A percentile compares a stretch with the other conserved stretches of the same genome.
phyloP scores from a whole-genome alignment of 2,113 vertebrate genomes.

The Urocolius indicus region DNA sequence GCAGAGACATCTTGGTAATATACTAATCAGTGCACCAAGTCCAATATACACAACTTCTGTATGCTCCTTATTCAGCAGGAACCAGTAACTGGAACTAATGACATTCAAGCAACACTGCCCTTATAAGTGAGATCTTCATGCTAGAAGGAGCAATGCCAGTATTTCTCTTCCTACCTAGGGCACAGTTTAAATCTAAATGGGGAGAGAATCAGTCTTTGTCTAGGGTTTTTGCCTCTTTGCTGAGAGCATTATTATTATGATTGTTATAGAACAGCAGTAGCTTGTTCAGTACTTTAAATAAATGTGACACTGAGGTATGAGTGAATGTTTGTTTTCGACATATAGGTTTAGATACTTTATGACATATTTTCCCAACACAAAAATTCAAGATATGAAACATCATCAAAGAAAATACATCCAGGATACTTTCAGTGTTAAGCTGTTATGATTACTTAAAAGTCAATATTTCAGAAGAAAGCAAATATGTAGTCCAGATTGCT shows the following conservation, averaged over 20 bases:
- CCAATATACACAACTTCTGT: conserved; percentile 24
- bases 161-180: conserved; percentile 27
- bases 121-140: conserved; percentile 60
- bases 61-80: conserved; percentile 48
- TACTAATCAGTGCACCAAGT: conserved; percentile 24
- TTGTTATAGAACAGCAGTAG: conserved; percentile 4
- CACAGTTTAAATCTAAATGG: conserved; percentile 50
- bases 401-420: conserved; percentile 38
- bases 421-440: conserved; percentile 25
- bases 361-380: conserved; percentile 37
- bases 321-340: conserved; percentile 3
- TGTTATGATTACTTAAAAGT: conserved; percentile 41
- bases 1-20: not conserved
- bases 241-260: not conserved
- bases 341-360: conserved; percentile 33
- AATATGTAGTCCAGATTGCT: conserved; percentile 55
- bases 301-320: not conserved
- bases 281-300: conserved; percentile 52
- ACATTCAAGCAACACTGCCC: conserved; percentile 65
- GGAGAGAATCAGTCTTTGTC: not conserved
- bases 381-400: conserved; percentile 19
- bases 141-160: conserved; percentile 47
- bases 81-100: conserved; percentile 51
- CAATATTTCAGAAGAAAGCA: conserved; percentile 51
- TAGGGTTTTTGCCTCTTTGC: not conserved